These are phyloP conservation scores for Apodemia hepburni DNA, from an alignment of 2,888 invertebrate genomes.

Conservation along the genomic window DNA sequence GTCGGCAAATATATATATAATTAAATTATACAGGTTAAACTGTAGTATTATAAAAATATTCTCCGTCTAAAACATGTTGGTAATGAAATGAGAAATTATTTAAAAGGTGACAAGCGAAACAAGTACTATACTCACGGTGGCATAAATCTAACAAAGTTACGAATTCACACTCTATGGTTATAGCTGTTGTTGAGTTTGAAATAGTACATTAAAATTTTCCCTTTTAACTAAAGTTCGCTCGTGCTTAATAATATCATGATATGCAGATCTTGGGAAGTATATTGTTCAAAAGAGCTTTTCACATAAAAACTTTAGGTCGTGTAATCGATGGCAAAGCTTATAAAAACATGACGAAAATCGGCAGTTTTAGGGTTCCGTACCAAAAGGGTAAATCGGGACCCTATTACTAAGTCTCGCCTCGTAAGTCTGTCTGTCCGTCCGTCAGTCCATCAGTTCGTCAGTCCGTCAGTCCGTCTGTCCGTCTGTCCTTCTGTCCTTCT, in stretches of 20 bases:
- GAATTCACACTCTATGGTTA: slow-evolving; percentile 45
- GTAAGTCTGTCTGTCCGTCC: too few species aligned
- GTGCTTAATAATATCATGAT: slow-evolving; percentile 10
- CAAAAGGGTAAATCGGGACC: too few species aligned
- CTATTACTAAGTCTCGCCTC: too few species aligned
- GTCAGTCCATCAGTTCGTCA: too few species aligned
- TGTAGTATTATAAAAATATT: not conserved
- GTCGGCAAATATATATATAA: too few species aligned
- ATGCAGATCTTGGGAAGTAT: not conserved
- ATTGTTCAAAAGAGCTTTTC: not conserved
- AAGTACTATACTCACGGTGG: slow-evolving; percentile 36
- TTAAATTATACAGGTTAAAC: slow-evolving; percentile 25
- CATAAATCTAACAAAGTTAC: slow-evolving; percentile 47
- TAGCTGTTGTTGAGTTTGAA: slow-evolving; percentile 48
- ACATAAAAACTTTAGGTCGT: too few species aligned
- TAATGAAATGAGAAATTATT: slow-evolving; percentile 4
- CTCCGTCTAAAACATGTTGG: not conserved
- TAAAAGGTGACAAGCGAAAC: slow-evolving; percentile 27
- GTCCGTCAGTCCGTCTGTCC: too few species aligned
- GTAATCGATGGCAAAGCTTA: too few species aligned
- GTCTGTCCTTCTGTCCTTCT: too few species aligned
- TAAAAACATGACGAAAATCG: too few species aligned
- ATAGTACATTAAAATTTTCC: slow-evolving; percentile 37
- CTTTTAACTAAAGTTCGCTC: slow-evolving; percentile 17
- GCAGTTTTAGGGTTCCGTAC: too few species aligned